Conservation (phyloP, 1,140 invertebrate genomes). For the Caenorhabditis latens region DNA sequence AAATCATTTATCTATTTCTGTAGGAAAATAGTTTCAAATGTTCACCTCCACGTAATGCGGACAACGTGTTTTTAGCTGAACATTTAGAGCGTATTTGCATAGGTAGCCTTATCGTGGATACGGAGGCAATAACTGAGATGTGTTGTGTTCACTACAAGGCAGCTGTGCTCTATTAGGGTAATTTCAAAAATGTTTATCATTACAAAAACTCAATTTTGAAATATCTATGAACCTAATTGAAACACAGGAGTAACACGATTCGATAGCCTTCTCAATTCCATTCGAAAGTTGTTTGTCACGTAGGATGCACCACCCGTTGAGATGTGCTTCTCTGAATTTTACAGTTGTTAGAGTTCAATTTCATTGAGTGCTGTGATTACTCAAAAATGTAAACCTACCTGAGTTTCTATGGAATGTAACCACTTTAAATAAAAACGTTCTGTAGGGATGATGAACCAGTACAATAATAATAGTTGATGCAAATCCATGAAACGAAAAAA, state of each 20-base stretch:
- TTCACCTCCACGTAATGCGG: too few species aligned
- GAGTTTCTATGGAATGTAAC: neutral
- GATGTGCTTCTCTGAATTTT: neutral
- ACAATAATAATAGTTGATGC: neutral
- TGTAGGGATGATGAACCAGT: slow-evolving; percentile 14
- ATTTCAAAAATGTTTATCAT: neutral
- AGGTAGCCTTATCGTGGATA: too few species aligned
- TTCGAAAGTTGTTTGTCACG: neutral
- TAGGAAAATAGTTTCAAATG: too few species aligned
- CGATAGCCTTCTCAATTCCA: neutral
- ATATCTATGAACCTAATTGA: neutral
- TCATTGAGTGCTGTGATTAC: neutral
- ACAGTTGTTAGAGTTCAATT: neutral
- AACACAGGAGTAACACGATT: neutral
- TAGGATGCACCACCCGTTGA: neutral
- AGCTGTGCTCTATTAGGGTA: too few species aligned
- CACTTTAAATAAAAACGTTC: neutral
- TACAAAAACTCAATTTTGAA: neutral
- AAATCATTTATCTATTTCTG: too few species aligned
- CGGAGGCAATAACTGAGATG: too few species aligned
- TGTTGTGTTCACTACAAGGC: too few species aligned
- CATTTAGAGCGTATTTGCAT: too few species aligned
- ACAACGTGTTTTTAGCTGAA: too few species aligned
- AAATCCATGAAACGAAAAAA: slow-evolving; percentile 29
- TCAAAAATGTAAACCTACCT: neutral